A percentile compares a stretch with the other conserved stretches of the same genome.
phyloP scores from a whole-genome alignment of 1,140 invertebrate species.

The Pogonognathellus flavescens region DNA sequence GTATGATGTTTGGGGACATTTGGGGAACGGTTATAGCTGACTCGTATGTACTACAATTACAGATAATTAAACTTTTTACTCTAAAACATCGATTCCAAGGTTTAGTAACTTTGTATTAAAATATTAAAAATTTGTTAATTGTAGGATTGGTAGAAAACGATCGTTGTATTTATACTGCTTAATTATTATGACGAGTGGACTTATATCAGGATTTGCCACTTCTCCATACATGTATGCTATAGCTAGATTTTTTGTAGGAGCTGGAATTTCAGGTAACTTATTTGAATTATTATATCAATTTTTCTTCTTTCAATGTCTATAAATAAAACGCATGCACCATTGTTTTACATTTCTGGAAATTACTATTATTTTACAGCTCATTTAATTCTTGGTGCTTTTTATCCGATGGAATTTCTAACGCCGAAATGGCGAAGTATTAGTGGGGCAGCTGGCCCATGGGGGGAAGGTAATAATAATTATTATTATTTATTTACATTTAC shows the following conservation, averaged over 20 bases:
- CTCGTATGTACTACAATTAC: neutral
- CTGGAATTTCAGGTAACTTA: slow-evolving; percentile 33
- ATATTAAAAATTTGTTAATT: neutral
- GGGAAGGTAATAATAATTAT: neutral
- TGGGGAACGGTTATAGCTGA: slow-evolving; percentile 6
- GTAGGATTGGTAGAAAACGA: slow-evolving; percentile 49
- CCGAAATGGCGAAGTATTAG: slow-evolving; percentile 35
- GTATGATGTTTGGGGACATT: slow-evolving; percentile 49
- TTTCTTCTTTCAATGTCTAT: too few relatives aligned
- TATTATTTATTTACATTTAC: too few relatives aligned
- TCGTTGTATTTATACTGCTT: slow-evolving; percentile 25
- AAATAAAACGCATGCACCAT: too few relatives aligned
- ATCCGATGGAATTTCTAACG: slow-evolving; percentile 54
- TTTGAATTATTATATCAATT: too few relatives aligned
- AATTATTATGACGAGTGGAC: neutral
- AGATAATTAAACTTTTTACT: too few relatives aligned
- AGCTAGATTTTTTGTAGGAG: slow-evolving; percentile 37
- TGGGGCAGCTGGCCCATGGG: slow-evolving; percentile 52
- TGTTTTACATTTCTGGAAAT: neutral
- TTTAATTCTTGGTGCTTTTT: slow-evolving; percentile 4
- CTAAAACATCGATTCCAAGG: too few relatives aligned
- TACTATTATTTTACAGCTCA: neutral
- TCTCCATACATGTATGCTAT: neutral
- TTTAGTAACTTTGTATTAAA: neutral
- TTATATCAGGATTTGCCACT: slow-evolving; percentile 11